A percentile compares a stretch with the other conserved stretches of the same genome.
These are phyloP conservation scores for Prionailurus viverrinus DNA, from an alignment of 2,113 vertebrate species.

Conservation along the genomic window DNA sequence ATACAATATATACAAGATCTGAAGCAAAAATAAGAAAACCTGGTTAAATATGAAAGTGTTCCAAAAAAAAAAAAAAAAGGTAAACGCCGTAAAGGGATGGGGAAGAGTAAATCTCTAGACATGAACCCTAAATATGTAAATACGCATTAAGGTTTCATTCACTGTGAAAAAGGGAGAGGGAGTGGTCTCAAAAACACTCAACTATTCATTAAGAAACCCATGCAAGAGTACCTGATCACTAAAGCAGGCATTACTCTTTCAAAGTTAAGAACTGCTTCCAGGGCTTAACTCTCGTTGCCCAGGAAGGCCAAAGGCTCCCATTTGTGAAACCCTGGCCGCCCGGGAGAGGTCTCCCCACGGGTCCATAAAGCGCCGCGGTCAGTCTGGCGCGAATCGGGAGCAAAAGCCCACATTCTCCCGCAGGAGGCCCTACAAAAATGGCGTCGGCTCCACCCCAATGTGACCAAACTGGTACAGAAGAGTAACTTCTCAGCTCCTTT, in stretches of 20 bases:
- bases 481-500: constrained; percentile 63
- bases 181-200: constrained; percentile 9
- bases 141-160: not conserved
- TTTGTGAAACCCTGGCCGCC: not conserved
- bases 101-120: not conserved
- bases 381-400: constrained; percentile 62
- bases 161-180: not conserved
- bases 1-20: not conserved
- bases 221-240: not conserved
- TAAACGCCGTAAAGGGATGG: not conserved
- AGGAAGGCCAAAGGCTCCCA: not conserved
- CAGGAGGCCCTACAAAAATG: constrained; percentile 81
- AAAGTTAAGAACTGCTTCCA: constrained; percentile 47
- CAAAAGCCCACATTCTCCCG: constrained; percentile 54
- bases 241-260: not conserved
- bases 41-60: not conserved
- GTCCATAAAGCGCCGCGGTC: not conserved
- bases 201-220: constrained; percentile 38
- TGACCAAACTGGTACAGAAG: constrained; percentile 58
- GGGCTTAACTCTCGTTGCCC: not conserved
- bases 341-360: not conserved
- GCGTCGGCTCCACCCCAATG: constrained; percentile 81
- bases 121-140: constrained; percentile 19
- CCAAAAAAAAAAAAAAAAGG: not conserved
- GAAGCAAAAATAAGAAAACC: constrained; percentile 31